phyloP scores from a whole-genome alignment of 2,797 vertebrate genomes.

The Todus mexicanus region DNA sequence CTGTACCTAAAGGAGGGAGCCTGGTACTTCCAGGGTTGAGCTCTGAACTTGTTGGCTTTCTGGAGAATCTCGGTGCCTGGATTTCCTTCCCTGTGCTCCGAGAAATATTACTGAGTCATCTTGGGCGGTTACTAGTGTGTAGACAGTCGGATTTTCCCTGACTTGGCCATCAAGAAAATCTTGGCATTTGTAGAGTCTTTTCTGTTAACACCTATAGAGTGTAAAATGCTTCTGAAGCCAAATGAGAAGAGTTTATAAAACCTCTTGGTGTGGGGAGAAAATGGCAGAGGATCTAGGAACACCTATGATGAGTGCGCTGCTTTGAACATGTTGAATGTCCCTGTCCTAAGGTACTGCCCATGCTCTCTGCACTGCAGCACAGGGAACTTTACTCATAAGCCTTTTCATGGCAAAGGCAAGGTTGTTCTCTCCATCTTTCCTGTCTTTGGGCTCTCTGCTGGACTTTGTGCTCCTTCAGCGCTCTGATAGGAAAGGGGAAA shows the following conservation, averaged over 20 bases:
- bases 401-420: neutral
- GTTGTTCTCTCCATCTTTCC: neutral
- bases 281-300: neutral
- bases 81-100: neutral
- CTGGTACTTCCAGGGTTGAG: rapidly evolving
- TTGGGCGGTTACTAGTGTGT: neutral
- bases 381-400: neutral
- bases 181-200: neutral
- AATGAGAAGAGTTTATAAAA: neutral
- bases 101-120: rapidly evolving
- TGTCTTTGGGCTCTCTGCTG: neutral
- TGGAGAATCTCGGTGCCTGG: neutral
- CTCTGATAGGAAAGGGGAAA: neutral
- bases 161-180: neutral
- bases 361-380: neutral
- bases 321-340: neutral
- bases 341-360: neutral
- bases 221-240: neutral
- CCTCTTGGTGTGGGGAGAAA: rapidly evolving
- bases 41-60: neutral
- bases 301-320: neutral
- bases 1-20: neutral
- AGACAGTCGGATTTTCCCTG: neutral
- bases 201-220: neutral
- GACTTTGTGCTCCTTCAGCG: neutral